Conservation (phyloP, 53 echinoderm and acorn worm genomes). For the Luidia sarsii region DNA sequence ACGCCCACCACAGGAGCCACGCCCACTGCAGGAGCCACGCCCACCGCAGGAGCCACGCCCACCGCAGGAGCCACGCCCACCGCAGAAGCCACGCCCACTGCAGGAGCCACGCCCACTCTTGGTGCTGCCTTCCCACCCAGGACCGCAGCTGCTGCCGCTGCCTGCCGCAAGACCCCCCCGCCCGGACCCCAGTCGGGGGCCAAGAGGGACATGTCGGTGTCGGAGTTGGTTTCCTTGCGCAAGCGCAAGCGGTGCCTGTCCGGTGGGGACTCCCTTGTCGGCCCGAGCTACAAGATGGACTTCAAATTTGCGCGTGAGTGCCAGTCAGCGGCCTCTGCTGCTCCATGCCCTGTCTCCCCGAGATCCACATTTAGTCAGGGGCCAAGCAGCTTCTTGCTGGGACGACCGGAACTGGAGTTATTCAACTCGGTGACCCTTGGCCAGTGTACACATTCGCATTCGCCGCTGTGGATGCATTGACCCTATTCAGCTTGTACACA, state of each 20-base stretch:
- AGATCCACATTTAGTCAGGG: background rate
- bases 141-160: background rate
- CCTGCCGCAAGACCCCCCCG: no score
- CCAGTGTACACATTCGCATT: no score
- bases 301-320: conserved; percentile 58
- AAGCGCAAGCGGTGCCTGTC: conserved; percentile 42
- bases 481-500: no score
- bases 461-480: no score
- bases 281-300: conserved; percentile 30
- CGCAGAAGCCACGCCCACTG: background rate
- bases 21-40: background rate
- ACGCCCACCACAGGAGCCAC: background rate
- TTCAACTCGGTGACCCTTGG: no score
- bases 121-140: background rate
- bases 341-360: background rate
- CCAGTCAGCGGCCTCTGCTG: background rate
- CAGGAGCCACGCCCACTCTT: background rate
- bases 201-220: background rate
- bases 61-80: background rate
- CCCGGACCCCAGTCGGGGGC: background rate
- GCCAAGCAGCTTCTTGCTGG: no score
- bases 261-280: conserved; percentile 5
- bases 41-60: background rate
- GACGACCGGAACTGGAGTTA: no score
- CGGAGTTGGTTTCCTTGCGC: conserved; percentile 17